Conservation (phyloP, 1,140 invertebrate genomes). For the Ips typographus region DNA sequence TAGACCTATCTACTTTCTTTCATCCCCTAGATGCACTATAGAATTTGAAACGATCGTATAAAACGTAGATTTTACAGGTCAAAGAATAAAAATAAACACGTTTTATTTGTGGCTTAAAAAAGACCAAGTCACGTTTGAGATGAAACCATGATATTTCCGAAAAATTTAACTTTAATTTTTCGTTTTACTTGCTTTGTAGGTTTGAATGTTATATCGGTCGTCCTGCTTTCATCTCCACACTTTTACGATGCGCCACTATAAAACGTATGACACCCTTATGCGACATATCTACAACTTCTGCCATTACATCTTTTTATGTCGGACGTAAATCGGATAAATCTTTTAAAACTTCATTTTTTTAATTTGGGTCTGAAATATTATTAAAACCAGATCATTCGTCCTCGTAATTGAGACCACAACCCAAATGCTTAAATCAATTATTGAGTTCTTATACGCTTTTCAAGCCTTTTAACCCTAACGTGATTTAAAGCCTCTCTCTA, state of each 20-base stretch:
- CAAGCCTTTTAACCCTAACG: neutral
- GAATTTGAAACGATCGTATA: constrained; percentile 12
- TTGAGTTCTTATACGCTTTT: neutral
- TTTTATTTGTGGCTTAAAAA: neutral
- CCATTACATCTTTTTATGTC: constrained; percentile 2
- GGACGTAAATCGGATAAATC: neutral
- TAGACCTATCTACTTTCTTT: constrained; percentile 14
- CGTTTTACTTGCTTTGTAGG: neutral
- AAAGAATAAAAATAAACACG: constrained; percentile 3
- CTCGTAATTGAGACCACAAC: no score
- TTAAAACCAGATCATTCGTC: no score
- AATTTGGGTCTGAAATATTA: no score
- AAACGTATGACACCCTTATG: constrained; percentile 4
- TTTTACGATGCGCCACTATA: constrained; percentile 6
- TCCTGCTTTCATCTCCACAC: neutral
- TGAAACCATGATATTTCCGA: constrained; percentile 4
- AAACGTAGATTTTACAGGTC: constrained; percentile 8
- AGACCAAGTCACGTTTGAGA: constrained; percentile 1
- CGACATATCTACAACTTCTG: constrained; percentile 6
- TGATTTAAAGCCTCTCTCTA: neutral
- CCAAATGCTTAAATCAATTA: neutral
- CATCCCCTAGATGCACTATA: constrained; percentile 12
- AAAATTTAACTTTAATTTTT: constrained; percentile 1
- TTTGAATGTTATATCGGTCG: constrained; percentile 4
- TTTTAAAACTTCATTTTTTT: neutral